Evolutionary conservation across 2,888 invertebrate genomes (phyloP), one percentile per base, ranked within the genome.

Genomic region (Crocallis elinguaria): DNA sequence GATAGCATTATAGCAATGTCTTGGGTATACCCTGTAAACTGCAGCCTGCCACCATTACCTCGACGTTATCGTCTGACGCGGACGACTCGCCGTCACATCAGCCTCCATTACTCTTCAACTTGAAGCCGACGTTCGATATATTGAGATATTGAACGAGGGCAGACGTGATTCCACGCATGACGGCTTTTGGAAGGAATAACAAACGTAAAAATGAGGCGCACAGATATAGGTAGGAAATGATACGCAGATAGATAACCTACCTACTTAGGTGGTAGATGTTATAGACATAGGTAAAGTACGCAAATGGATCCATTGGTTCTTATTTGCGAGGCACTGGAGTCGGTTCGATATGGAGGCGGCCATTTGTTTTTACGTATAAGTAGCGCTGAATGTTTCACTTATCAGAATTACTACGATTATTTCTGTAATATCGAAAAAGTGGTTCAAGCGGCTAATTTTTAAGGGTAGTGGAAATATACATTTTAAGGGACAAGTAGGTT

Each of bases 91-190:
- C 70, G 58, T 57, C 73, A 37, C 13, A 23, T 37, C 68, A 70
- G 73, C 72, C 69, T 58, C 66, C 67, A 66, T 67, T 69, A 71
- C 77, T 77, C 77, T 71, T 38, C 12, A 16, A 41, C 60, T 59
- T 52, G 57, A 61, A 58, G 53, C 54, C 63, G 63, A 56, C 55
- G 55, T 45, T 41, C 58, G 51, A 65, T 60, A 66, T 68, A 75
- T 77, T 71, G 67, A 72, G 69, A 75, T 73, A 74, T 71, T 64
- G 62, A 55, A 53, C 57, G 27, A 49, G 59, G 21, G 54, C 57
- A 57, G 62, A 69, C 62, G 67, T 65, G 67, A 73, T 70, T 69
- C 71, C 64, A 62, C 44, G 52, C 52, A 51, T 62, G 68, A 63
- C 66, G 62, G 27, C 27, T 1, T n/a, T 27, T 27, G 14, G n/a